These are phyloP conservation scores for Drosophila anceps DNA, from an alignment of 2,888 invertebrate species.

Conservation along the genomic window DNA sequence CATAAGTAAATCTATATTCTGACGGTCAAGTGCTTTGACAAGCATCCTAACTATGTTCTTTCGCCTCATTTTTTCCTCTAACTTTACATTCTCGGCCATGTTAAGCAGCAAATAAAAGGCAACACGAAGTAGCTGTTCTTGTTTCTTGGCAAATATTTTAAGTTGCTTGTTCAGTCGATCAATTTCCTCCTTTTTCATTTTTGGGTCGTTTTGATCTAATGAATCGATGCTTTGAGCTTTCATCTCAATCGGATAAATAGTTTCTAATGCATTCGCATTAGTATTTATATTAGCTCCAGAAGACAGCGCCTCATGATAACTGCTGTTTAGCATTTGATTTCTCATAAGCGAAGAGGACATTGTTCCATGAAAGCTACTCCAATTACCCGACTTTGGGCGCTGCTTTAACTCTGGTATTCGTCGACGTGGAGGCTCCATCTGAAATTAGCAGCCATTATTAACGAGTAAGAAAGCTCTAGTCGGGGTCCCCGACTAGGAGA, in stretches of 20 bases:
- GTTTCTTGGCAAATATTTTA: constrained; percentile 94
- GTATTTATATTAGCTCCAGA: constrained; percentile 58
- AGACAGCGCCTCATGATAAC: constrained; percentile 89
- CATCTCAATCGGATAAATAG: constrained; percentile 60
- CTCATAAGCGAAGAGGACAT: constrained; percentile 87
- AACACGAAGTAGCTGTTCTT: constrained; percentile 96
- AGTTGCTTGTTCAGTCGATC: constrained; percentile 92
- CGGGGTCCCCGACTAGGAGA: too few relatives aligned
- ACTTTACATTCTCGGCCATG: constrained; percentile 96
- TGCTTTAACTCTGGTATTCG: constrained; percentile 91
- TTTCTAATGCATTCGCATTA: constrained; percentile 18
- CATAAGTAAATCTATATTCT: constrained; percentile 95
- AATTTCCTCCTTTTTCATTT: constrained; percentile 89
- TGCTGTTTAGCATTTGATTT: constrained; percentile 88
- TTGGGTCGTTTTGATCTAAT: constrained; percentile 83
- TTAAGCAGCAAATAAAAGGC: constrained; percentile 97
- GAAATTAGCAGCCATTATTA: background rate
- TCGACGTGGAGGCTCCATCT: constrained; percentile 89
- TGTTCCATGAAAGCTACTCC: constrained; percentile 86
- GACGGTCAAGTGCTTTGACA: constrained; percentile 94
- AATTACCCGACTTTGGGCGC: constrained; percentile 91
- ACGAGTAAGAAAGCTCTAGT: too few relatives aligned
- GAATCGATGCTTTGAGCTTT: constrained; percentile 83
- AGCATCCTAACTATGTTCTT: constrained; percentile 95
- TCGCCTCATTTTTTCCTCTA: constrained; percentile 98